Evolutionary conservation across 2,888 invertebrate genomes (phyloP).

Genomic region (Pyrrhosoma nymphula): DNA sequence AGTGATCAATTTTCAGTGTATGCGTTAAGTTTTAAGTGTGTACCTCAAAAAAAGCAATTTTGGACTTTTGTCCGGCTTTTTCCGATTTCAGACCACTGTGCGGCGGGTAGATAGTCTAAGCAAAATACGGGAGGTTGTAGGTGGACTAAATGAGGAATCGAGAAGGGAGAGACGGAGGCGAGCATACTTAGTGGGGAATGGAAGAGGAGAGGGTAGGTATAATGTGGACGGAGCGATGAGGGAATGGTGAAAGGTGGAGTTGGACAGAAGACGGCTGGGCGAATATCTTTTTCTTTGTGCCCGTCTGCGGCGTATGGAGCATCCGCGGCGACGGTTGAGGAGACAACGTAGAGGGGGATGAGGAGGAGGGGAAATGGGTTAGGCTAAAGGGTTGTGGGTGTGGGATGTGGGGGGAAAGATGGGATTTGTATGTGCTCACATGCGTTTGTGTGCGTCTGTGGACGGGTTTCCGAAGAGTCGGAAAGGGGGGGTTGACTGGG

Average conservation of each 20-base stretch:
- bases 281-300: constrained; percentile 63
- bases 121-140: not conserved
- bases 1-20: too few species aligned
- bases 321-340: constrained; percentile 18
- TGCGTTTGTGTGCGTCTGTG: not conserved
- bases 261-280: constrained; percentile 14
- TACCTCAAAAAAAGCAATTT: too few species aligned
- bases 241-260: constrained; percentile 29
- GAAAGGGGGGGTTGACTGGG: not conserved
- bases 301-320: constrained; percentile 48
- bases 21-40: too few species aligned
- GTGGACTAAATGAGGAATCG: not conserved
- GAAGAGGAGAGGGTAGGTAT: not conserved
- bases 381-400: not conserved
- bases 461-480: not conserved
- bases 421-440: not conserved
- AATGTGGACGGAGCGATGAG: not conserved
- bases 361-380: not conserved
- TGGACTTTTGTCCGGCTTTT: too few species aligned
- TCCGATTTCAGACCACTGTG: too few species aligned
- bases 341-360: not conserved
- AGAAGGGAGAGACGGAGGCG: too few species aligned
- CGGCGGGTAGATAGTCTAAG: not conserved
- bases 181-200: not conserved
- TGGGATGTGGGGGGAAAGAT: not conserved